A percentile compares a stretch with the other conserved stretches of the same genome.
phyloP scores from a whole-genome alignment of 2,797 vertebrate genomes.

The Lacerta viridis region DNA sequence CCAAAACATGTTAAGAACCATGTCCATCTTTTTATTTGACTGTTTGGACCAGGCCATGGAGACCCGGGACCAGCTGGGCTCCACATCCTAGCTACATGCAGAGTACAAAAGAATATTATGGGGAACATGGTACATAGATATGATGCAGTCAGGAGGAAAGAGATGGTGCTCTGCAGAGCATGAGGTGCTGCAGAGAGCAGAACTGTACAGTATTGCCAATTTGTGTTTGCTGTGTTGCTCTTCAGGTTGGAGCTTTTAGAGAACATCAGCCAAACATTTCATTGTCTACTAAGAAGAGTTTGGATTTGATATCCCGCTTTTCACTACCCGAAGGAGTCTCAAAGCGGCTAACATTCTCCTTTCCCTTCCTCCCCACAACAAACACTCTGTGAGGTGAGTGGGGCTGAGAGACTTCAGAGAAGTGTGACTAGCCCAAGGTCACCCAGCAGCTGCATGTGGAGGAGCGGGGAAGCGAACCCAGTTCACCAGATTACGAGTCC shows the following conservation, averaged over 20 bases:
- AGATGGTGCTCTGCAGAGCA: neutral
- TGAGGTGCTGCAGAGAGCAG: neutral
- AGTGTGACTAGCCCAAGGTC: too few species aligned
- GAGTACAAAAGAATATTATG: neutral
- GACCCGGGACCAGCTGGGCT: neutral
- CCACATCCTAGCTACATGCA: neutral
- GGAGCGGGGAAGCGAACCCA: too few species aligned
- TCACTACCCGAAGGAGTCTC: too few species aligned
- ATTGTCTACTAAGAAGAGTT: neutral
- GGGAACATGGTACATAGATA: neutral
- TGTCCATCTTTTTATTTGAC: neutral
- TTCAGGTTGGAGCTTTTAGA: neutral
- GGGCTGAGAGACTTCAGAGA: too few species aligned
- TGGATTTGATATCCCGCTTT: too few species aligned
- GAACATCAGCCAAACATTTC: neutral
- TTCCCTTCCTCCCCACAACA: too few species aligned
- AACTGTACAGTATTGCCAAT: neutral
- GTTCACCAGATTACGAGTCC: too few species aligned
- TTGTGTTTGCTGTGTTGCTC: neutral
- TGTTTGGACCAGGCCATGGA: neutral
- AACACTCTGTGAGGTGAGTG: too few species aligned
- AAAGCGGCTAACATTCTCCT: too few species aligned
- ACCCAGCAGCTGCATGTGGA: too few species aligned
- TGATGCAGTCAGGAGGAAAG: neutral
- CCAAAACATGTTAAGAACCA: neutral